Conservation (phyloP, 64 coral and sea anemone species). For the Porites australiensis region DNA sequence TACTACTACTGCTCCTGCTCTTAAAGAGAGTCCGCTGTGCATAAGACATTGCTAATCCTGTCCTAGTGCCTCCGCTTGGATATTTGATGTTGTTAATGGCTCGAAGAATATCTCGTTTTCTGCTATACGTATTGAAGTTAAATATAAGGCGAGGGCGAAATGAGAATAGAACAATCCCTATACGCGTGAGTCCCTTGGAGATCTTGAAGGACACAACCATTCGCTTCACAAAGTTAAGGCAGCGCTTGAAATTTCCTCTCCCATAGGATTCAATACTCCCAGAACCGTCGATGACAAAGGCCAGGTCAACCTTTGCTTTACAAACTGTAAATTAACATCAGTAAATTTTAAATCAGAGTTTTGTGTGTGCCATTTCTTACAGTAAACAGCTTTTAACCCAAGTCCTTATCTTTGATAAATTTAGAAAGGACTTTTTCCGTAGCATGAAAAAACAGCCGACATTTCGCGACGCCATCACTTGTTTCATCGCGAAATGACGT, state of each 20-base stretch:
- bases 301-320: constrained; percentile 64
- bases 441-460: too few relatives aligned
- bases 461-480: too few relatives aligned
- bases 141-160: constrained; percentile 53
- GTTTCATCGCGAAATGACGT: too few relatives aligned
- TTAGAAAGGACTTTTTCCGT: too few relatives aligned
- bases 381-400: too few relatives aligned
- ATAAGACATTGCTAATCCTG: constrained; percentile 43
- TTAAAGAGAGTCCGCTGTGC: constrained; percentile 25
- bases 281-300: constrained; percentile 82
- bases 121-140: constrained; percentile 52
- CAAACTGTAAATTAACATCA: constrained; percentile 55
- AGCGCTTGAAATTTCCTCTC: constrained; percentile 73
- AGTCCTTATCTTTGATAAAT: too few relatives aligned
- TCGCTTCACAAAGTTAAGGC: constrained; percentile 67
- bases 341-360: neutral
- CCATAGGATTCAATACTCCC: constrained; percentile 80
- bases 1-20: neutral
- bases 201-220: constrained; percentile 70
- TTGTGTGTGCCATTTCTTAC: too few relatives aligned
- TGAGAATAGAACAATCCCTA: constrained; percentile 70
- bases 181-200: constrained; percentile 43
- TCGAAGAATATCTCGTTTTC: constrained; percentile 19
- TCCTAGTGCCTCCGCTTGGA: constrained; percentile 56
- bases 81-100: constrained; percentile 68